Base-by-base conservation (phyloP, 2,797 vertebrate genomes). In the Neosilurus mollespiculum region DNA sequence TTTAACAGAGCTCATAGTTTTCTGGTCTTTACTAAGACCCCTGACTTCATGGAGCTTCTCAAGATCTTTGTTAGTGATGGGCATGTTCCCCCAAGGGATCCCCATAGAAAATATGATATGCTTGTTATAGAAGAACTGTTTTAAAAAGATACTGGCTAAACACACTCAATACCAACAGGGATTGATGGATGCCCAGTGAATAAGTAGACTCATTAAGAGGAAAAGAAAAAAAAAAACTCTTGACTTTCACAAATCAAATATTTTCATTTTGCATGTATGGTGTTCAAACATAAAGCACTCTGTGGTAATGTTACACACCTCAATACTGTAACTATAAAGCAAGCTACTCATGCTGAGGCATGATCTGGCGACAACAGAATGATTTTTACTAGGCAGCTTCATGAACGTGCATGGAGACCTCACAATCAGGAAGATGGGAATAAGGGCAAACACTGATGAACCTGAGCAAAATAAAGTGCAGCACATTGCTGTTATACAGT, bases 331-430 rank as follows among this genome's bases (percentile, higher is more conserved):
- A 15, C 1, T 65, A 20, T 26, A 64, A 78, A 51, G n/a, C n/a
- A 10, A 64, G 43, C 43, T 5, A 11, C 24, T 78, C 76, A 43
- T 78, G 76, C 76, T 53, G 76, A 51, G 76, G 43, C 76, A 79
- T 79, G 77, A 79, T 65, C 43, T 7, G 61, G n/a, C 61, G n/a
- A 15, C 10, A 59, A 78, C 10, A 18, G 76, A 64, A 51, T 18
- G 14, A 43, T 62, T 61, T 75, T 15, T 62, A 62, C 12, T 61
- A 43, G 14, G 34, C 14, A 37, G 22, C 15, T 43, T 77, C 20
- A 78, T 62, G 0, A 43, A 15, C 2, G 71, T 16, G 51, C 15
- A 30, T 54, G 71, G 49, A 53, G 53, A 34, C 9, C 9, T 30
- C 24, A 10, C 20, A 54, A 20, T 37, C 73, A 76, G 56, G 53